phyloP scores from a whole-genome alignment of 2,113 vertebrate genomes.

The Pelobates fuscus region DNA sequence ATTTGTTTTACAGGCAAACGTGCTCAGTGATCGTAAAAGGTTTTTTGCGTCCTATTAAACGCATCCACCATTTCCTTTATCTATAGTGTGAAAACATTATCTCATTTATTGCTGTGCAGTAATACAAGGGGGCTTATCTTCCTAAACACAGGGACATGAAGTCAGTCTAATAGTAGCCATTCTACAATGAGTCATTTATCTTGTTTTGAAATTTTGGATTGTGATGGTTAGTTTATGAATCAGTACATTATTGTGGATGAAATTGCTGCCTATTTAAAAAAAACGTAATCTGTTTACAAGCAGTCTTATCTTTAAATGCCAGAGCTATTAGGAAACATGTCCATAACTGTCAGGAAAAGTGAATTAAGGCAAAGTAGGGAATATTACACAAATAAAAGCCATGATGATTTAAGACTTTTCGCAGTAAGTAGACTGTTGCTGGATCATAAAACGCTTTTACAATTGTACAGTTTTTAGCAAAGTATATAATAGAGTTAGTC shows the following conservation, averaged over 20 bases:
- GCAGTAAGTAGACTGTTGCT: slow-evolving; percentile 39
- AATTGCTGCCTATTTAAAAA: slow-evolving; percentile 73
- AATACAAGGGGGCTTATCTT: slow-evolving; percentile 75
- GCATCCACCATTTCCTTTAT: slow-evolving; percentile 77
- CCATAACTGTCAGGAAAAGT: slow-evolving; percentile 68
- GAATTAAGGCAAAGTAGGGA: slow-evolving; percentile 56
- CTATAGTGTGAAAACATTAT: slow-evolving; percentile 77
- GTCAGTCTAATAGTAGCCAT: slow-evolving; percentile 68
- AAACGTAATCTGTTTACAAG: slow-evolving; percentile 79
- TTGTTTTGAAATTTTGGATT: slow-evolving; percentile 57
- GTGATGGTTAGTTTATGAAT: slow-evolving; percentile 75
- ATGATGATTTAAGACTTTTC: slow-evolving; percentile 59
- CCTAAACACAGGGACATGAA: slow-evolving; percentile 72
- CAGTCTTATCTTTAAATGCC: slow-evolving; percentile 74
- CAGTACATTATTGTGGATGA: slow-evolving; percentile 69
- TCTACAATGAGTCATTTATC: slow-evolving; percentile 72
- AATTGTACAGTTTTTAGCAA: slow-evolving; percentile 39
- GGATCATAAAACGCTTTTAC: slow-evolving; percentile 40
- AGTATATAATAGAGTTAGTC: slow-evolving; percentile 27
- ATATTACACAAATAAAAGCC: slow-evolving; percentile 63
- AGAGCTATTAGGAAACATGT: slow-evolving; percentile 68
- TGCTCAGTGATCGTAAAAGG: slow-evolving; percentile 77
- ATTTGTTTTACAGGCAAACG: slow-evolving; percentile 80
- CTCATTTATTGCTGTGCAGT: slow-evolving; percentile 74
- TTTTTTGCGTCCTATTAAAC: slow-evolving; percentile 78